These are phyloP conservation scores for Corythaixoides concolor DNA, from an alignment of 2,113 vertebrate genomes.

Conservation along the genomic window DNA sequence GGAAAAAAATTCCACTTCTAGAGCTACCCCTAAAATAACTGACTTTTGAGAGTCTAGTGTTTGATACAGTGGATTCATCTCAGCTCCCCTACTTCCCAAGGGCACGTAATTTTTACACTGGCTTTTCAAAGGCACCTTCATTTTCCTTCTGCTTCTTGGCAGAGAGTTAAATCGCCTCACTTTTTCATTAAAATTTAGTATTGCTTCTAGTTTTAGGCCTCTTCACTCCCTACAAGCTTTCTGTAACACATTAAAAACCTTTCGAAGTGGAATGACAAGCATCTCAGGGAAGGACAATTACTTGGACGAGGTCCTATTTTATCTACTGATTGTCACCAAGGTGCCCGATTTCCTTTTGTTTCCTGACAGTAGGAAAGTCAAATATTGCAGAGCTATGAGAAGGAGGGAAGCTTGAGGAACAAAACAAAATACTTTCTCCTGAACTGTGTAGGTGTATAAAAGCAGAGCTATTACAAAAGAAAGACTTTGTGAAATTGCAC, in stretches of 20 bases:
- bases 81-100: not conserved
- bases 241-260: not conserved
- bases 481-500: not conserved
- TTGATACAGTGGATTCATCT: not conserved
- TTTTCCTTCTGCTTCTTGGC: not conserved
- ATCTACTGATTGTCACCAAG: constrained; percentile 4
- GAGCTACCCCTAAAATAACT: not conserved
- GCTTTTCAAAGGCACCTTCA: not conserved
- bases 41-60: not conserved
- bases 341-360: constrained; percentile 5
- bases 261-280: not conserved
- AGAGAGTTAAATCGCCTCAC: not conserved
- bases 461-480: constrained; percentile 26
- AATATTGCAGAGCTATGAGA: constrained; percentile 32
- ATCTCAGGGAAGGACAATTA: not conserved
- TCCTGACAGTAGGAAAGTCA: not conserved
- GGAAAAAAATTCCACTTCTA: not conserved
- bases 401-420: constrained; percentile 7
- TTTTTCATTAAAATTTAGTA: not conserved
- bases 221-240: not conserved
- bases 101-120: not conserved
- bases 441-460: constrained; percentile 41
- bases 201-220: not conserved
- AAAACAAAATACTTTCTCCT: constrained; percentile 35
- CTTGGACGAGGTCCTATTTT: constrained; percentile 16